Percentiles rank a stretch among this genome's conserved stretches.
phyloP scores from a whole-genome alignment of 2,797 vertebrate species.

The Hoplostethus mediterraneus region DNA sequence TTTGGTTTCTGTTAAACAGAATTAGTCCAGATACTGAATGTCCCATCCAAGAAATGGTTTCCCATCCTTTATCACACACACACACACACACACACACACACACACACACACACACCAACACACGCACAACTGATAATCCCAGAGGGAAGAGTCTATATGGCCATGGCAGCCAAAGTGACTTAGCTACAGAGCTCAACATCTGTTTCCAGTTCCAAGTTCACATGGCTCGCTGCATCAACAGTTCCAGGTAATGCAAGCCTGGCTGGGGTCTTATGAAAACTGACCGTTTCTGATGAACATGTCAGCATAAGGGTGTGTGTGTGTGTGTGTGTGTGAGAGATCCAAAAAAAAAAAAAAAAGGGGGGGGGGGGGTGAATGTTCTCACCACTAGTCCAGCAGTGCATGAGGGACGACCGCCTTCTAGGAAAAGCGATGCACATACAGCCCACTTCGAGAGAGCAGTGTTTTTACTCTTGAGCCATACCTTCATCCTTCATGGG shows the following conservation, averaged over 20 bases:
- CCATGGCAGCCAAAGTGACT: slow-evolving; percentile 64
- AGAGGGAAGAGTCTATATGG: slow-evolving; percentile 41
- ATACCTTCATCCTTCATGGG: slow-evolving; percentile 28
- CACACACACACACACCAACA: not conserved
- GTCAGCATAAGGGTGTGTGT: slow-evolving; percentile 62
- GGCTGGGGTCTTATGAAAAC: slow-evolving; percentile 75
- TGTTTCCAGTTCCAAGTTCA: slow-evolving; percentile 82
- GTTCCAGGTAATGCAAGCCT: slow-evolving; percentile 80
- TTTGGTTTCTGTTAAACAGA: slow-evolving; percentile 74
- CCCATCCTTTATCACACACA: slow-evolving; percentile 32
- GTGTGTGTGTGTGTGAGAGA: slow-evolving; percentile 4
- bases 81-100: slow-evolving; percentile 3
- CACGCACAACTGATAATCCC: slow-evolving; percentile 39
- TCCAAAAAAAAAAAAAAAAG: slow-evolving; percentile 7
- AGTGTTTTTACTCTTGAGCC: slow-evolving; percentile 45
- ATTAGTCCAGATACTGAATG: slow-evolving; percentile 53
- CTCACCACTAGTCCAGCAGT: slow-evolving; percentile 74
- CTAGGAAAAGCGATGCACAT: slow-evolving; percentile 72
- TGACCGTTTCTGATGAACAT: slow-evolving; percentile 64
- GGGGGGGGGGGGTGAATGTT: slow-evolving; percentile 44
- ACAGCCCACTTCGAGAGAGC: slow-evolving; percentile 53
- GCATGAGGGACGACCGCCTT: slow-evolving; percentile 64
- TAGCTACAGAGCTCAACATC: slow-evolving; percentile 70
- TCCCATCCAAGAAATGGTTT: slow-evolving; percentile 58
- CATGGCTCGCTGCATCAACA: slow-evolving; percentile 78